Evolutionary conservation across 2,113 vertebrate species (phyloP).

Genomic region (Verasper variegatus): DNA sequence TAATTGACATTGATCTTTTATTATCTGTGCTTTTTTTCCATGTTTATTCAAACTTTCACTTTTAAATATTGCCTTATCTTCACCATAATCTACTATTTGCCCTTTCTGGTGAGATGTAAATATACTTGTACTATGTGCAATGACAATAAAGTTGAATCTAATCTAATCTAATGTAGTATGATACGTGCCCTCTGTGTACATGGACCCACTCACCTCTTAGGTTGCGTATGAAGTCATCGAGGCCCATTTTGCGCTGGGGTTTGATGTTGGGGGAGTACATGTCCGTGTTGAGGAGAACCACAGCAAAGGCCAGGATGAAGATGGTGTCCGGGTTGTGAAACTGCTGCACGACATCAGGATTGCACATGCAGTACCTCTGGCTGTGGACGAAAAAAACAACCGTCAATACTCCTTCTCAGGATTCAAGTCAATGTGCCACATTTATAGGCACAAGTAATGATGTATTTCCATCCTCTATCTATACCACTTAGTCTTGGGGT

Average conservation of each 20-base stretch:
- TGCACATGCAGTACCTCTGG: constrained; percentile 99
- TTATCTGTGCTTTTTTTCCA: too few relatives aligned
- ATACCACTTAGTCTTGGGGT: too few relatives aligned
- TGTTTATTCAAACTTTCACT: too few relatives aligned
- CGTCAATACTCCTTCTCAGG: neutral
- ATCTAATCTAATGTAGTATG: neutral
- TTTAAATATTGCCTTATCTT: too few relatives aligned
- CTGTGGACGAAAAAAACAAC: constrained; percentile 77
- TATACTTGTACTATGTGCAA: too few relatives aligned
- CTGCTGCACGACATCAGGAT: constrained; percentile 98
- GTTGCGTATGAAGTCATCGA: constrained; percentile 98
- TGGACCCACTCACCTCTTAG: constrained; percentile 87
- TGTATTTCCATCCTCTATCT: neutral
- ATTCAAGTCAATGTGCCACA: neutral
- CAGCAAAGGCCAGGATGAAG: constrained; percentile 98
- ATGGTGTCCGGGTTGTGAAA: constrained; percentile 99
- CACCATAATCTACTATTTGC: too few relatives aligned
- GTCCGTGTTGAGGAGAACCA: constrained; percentile 98
- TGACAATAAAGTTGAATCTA: too few relatives aligned
- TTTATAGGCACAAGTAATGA: neutral
- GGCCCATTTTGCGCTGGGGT: constrained; percentile 98
- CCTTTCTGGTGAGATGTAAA: too few relatives aligned
- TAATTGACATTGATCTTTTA: too few relatives aligned
- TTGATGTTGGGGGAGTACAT: constrained; percentile 99
- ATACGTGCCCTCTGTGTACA: neutral